A percentile compares a stretch with the other conserved stretches of the same genome.
phyloP scores from a whole-genome alignment of 2,888 invertebrate genomes.

The Myathropa florea region DNA sequence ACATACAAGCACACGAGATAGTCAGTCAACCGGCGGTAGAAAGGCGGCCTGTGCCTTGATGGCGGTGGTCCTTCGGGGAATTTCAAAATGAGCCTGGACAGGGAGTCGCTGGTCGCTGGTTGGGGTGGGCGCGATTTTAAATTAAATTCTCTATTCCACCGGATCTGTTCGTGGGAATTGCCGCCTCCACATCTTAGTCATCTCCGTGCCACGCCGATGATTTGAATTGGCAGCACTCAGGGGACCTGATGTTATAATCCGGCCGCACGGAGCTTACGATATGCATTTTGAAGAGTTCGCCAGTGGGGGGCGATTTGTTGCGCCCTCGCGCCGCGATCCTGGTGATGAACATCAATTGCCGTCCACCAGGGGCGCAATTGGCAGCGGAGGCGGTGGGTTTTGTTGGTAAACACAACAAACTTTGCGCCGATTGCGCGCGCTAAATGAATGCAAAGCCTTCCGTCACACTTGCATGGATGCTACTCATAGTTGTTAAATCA shows the following conservation, averaged over 20 bases:
- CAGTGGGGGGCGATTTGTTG: conserved; percentile 52
- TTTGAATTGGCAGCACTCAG: conserved; percentile 51
- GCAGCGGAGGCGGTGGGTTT: background rate
- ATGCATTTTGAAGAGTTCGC: conserved; percentile 57
- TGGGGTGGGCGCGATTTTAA: conserved; percentile 45
- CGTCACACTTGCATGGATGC: background rate
- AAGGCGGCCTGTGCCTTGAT: conserved; percentile 33
- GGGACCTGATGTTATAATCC: conserved; percentile 53
- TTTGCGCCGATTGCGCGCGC: conserved; percentile 47
- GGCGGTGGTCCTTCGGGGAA: conserved; percentile 44
- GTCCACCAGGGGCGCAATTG: background rate
- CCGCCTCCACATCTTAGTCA: background rate
- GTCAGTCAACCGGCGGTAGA: conserved; percentile 20
- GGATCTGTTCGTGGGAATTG: conserved; percentile 27
- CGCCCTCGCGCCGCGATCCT: conserved; percentile 35
- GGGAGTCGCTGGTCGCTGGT: background rate
- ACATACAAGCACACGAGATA: conserved; percentile 36
- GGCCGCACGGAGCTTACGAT: conserved; percentile 43
- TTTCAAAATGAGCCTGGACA: conserved; percentile 41
- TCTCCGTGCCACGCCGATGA: conserved; percentile 12
- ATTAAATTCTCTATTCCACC: conserved; percentile 64
- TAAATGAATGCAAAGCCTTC: conserved; percentile 42
- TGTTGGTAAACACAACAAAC: conserved; percentile 30
- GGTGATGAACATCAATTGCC: conserved; percentile 23
- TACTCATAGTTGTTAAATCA: conserved; percentile 36